These are phyloP conservation scores for Scomber japonicus DNA, from an alignment of 2,113 vertebrate species.

Conservation along the genomic window DNA sequence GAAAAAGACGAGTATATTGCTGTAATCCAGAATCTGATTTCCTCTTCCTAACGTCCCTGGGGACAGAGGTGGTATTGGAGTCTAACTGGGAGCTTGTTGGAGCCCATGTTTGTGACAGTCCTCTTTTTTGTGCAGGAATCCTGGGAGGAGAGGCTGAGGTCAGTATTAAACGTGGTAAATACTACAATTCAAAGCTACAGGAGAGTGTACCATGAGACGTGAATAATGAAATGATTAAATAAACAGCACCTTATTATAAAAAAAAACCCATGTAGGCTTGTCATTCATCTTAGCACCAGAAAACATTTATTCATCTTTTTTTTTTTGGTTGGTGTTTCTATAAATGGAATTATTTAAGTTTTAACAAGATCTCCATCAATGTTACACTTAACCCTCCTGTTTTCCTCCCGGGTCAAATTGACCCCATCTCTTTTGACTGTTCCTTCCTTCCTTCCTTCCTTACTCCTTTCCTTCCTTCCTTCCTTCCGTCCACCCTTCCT, in stretches of 20 bases:
- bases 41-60: not conserved
- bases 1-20: constrained; percentile 6
- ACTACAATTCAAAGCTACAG: constrained; percentile 52
- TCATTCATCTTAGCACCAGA: constrained; percentile 31
- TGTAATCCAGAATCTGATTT: constrained; percentile 15
- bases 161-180: constrained; percentile 75
- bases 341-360: too few relatives aligned
- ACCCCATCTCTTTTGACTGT: too few relatives aligned
- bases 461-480: too few relatives aligned
- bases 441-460: too few relatives aligned
- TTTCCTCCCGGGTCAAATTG: too few relatives aligned
- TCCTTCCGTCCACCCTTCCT: too few relatives aligned
- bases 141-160: constrained; percentile 61
- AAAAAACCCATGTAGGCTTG: constrained; percentile 26
- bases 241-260: constrained; percentile 83
- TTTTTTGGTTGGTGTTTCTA: too few relatives aligned
- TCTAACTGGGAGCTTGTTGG: not conserved
- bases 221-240: constrained; percentile 78
- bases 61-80: constrained; percentile 35
- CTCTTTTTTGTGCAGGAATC: constrained; percentile 50
- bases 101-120: not conserved
- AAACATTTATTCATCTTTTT: too few relatives aligned
- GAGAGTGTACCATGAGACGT: constrained; percentile 74
- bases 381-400: too few relatives aligned
- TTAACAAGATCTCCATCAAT: too few relatives aligned